Evolutionary conservation across 2,797 vertebrate genomes (phyloP).

Genomic region (Gobio occitaniae): DNA sequence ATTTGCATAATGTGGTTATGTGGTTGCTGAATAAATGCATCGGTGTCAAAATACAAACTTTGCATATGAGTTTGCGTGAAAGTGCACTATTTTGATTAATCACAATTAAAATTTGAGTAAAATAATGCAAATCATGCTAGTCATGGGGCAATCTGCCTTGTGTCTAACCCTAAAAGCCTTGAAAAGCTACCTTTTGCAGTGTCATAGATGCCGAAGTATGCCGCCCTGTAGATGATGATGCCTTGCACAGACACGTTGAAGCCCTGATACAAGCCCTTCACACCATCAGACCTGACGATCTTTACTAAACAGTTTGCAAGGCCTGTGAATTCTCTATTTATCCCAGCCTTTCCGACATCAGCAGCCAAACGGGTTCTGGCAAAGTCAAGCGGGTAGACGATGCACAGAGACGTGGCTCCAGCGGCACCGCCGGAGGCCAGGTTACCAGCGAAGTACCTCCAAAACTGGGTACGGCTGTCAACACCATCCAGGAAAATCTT

Average conservation of each 20-base stretch:
- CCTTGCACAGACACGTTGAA: constrained; percentile 85
- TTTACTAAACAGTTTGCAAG: constrained; percentile 79
- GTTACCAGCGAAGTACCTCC: constrained; percentile 82
- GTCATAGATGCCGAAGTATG: constrained; percentile 88
- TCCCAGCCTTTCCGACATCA: constrained; percentile 77
- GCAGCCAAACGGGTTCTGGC: constrained; percentile 80
- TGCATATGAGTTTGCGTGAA: neutral
- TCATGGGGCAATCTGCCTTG: neutral
- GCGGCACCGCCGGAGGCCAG: constrained; percentile 79
- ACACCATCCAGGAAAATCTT: constrained; percentile 79
- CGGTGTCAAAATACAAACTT: too few relatives aligned
- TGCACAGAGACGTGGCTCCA: constrained; percentile 81
- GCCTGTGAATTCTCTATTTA: constrained; percentile 75
- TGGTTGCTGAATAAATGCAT: neutral
- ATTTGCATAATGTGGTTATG: neutral
- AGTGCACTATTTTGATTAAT: neutral
- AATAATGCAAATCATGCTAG: neutral
- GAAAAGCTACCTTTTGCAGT: constrained; percentile 81
- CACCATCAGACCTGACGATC: constrained; percentile 76
- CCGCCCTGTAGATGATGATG: constrained; percentile 87
- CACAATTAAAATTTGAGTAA: neutral
- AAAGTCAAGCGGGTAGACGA: constrained; percentile 82
- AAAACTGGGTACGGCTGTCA: constrained; percentile 81
- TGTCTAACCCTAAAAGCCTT: neutral
- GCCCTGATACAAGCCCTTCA: constrained; percentile 79